Base-by-base conservation (phyloP, 1,140 invertebrate genomes). In the Scaptomyza pallida region DNA sequence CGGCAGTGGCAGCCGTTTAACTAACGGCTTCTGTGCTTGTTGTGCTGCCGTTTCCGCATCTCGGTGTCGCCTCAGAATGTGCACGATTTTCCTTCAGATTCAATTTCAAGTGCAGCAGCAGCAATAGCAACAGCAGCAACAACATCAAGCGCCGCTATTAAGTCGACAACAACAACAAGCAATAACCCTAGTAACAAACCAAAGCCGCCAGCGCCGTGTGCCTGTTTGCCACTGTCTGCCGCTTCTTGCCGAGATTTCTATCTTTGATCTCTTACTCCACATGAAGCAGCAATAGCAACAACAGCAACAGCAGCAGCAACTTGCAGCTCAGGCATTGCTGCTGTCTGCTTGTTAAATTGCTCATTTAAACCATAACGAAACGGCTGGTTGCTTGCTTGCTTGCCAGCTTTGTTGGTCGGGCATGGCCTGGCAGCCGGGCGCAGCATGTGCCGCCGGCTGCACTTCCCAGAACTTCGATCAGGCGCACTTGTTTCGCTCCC, bases 341-440 rank as follows among this genome's bases (percentile, higher is more conserved):
- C 77, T 85, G 81, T 81, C 81, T 85, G 73, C 81, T 85, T 85
- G 81, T 85, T 85, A 85, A 85, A 85, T 85, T 85, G 81, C 81
- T 85, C 81, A 85, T 85, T 85, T 85, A 85, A 85, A 85, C 73
- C 81, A 85, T 85, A 85, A 85, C 81, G 81, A 85, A 85, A 85
- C 71, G 77, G 35, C 47, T 52, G 26, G 40, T 30, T 57, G 51
- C 26, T 51, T 30, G 26, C 5, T 9, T 30, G 26, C 26, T 21
- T 21, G 19, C 4, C 4, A 4, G 19, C 19, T 30, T 9, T 30
- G 26, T 9, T 44, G 30, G 26, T 43, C 61, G 79, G 72, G 56
- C 69, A 26, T 48, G 56, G 55, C 52, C 3, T 26, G 60, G 52
- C 23, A 67, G 64, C 41, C 54, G 17, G 55, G 40, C 55, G 47